These are phyloP conservation scores for Parazoanthus swiftii DNA, from an alignment of 92 coral and sea anemone species.

Conservation along the genomic window DNA sequence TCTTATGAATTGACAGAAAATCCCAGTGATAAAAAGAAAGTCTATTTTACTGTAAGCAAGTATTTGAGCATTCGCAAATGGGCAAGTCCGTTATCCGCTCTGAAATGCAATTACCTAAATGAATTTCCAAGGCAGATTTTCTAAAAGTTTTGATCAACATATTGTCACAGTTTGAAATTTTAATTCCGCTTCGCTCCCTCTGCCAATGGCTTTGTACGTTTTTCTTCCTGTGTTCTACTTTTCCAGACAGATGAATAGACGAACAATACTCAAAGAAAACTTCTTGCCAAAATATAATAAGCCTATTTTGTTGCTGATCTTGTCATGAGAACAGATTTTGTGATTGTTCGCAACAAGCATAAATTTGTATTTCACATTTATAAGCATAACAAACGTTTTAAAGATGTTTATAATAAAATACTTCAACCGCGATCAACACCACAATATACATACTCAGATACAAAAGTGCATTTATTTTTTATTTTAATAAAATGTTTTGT, in stretches of 20 bases:
- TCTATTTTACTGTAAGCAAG: neutral
- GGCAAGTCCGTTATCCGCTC: neutral
- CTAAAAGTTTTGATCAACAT: neutral
- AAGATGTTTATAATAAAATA: neutral
- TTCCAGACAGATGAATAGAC: neutral
- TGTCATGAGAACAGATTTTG: neutral
- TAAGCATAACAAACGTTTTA: no score
- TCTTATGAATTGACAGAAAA: no score
- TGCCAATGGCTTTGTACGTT: neutral
- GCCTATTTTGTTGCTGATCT: neutral
- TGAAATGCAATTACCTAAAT: neutral
- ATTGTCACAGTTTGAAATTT: neutral
- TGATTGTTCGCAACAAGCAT: neutral
- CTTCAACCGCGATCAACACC: neutral
- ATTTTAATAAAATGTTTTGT: slow-evolving; percentile 20
- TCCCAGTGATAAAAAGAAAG: no score
- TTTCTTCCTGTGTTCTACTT: neutral
- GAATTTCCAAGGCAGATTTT: neutral
- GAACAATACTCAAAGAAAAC: neutral
- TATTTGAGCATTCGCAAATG: neutral
- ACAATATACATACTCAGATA: neutral
- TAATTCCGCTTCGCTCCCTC: neutral
- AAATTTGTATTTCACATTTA: no score
- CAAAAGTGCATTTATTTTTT: neutral
- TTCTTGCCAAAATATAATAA: no score